Percentiles rank a stretch among this genome's conserved stretches.
These are phyloP conservation scores for Gephyroberyx darwinii DNA, from an alignment of 2,797 vertebrate genomes.

Conservation along the genomic window DNA sequence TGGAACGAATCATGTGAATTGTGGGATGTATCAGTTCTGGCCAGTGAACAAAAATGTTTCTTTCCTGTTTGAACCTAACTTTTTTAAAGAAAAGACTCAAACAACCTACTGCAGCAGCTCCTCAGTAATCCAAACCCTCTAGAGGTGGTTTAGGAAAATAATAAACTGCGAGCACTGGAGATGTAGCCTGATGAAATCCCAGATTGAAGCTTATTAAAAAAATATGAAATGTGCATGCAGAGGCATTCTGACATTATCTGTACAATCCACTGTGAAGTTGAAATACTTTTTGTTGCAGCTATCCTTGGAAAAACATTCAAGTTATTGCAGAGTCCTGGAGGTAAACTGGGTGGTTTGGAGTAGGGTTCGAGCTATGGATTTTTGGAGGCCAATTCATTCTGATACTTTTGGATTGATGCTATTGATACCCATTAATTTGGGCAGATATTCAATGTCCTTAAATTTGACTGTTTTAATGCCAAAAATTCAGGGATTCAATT, in stretches of 20 bases:
- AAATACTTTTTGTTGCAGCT: neutral
- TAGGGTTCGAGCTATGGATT: too few species aligned
- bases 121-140: constrained; percentile 14
- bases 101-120: neutral
- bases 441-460: too few species aligned
- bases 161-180: constrained; percentile 36
- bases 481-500: too few species aligned
- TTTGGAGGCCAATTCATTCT: too few species aligned
- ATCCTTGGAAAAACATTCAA: too few species aligned
- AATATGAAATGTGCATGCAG: constrained; percentile 16
- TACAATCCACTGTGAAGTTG: neutral
- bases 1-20: neutral
- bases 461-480: too few species aligned
- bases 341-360: too few species aligned
- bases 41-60: neutral
- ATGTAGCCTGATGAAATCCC: constrained; percentile 38
- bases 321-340: too few species aligned
- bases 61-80: constrained; percentile 1
- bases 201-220: constrained; percentile 14
- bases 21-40: neutral
- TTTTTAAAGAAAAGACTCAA: neutral
- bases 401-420: too few species aligned
- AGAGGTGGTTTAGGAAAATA: constrained; percentile 35
- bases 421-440: too few species aligned
- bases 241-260: constrained; percentile 10